A percentile compares a stretch with the other conserved stretches of the same genome.
Evolutionary conservation across 2,113 vertebrate species (phyloP).

Genomic region (Speoplatyrhinus poulsoni): DNA sequence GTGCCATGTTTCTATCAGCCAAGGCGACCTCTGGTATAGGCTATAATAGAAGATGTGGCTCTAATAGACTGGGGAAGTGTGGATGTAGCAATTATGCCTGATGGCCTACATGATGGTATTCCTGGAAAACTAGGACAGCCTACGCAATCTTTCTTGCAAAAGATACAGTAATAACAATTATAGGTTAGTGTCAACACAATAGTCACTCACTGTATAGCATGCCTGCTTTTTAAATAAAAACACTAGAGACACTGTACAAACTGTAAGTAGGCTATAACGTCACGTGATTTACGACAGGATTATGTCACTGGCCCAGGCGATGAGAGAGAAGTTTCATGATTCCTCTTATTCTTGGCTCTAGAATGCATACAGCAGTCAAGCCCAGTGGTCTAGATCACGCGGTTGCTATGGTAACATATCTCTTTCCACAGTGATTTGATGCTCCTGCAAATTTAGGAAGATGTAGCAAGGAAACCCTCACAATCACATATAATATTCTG

Average conservation of each 20-base stretch:
- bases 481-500: too few species aligned
- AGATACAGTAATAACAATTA: conserved; percentile 25
- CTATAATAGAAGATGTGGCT: conserved; percentile 1
- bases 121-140: conserved; percentile 59
- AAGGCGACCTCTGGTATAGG: not conserved
- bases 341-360: conserved; percentile 36
- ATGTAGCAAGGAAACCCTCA: conserved; percentile 24
- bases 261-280: not conserved
- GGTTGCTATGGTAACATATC: conserved; percentile 63
- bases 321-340: conserved; percentile 21
- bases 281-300: too few species aligned
- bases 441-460: conserved; percentile 57
- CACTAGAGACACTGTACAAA: not conserved
- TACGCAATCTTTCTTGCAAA: conserved; percentile 43
- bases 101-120: conserved; percentile 62
- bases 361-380: conserved; percentile 43
- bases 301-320: conserved; percentile 4
- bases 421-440: conserved; percentile 56
- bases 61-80: conserved; percentile 41
- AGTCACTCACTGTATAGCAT: not conserved
- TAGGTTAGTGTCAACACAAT: conserved; percentile 29
- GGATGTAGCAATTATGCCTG: conserved; percentile 25
- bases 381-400: conserved; percentile 42
- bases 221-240: conserved; percentile 32
- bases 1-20: too few species aligned